Percentiles rank a stretch among this genome's conserved stretches.
Conservation (phyloP, 2,888 invertebrate species). For the Petrolisthes cinctipes region DNA sequence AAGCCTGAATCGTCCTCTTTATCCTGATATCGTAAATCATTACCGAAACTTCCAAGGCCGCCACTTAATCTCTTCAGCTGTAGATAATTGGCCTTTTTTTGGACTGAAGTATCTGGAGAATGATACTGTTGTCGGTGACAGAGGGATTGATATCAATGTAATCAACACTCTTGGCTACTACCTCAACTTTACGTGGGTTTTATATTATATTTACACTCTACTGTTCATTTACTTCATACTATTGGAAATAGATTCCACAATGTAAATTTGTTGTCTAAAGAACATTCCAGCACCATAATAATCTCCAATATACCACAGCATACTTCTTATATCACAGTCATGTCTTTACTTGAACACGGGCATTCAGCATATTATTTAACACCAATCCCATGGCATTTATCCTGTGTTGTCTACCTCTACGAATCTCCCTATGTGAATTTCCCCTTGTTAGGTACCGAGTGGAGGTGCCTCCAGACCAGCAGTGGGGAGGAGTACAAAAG, state of each 20-base stretch:
- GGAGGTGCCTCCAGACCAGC: conserved; percentile 11
- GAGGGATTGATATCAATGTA: conserved; percentile 37
- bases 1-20: background rate
- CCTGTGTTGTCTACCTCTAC: no score
- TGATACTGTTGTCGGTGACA: background rate
- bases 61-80: background rate
- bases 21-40: background rate
- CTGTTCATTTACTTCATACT: no score
- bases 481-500: conserved; percentile 22
- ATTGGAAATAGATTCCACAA: no score
- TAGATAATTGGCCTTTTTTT: conserved; percentile 52
- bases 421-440: no score
- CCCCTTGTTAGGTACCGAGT: conserved; percentile 12
- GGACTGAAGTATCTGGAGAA: conserved; percentile 4
- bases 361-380: no score
- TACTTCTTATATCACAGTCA: no score
- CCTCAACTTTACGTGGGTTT: conserved; percentile 9
- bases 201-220: no score
- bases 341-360: no score
- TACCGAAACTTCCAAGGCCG: conserved; percentile 5
- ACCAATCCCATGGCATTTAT: no score
- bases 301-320: no score
- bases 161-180: conserved; percentile 5
- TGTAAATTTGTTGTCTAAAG: no score
- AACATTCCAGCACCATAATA: no score